These are phyloP conservation scores for Numida meleagris DNA, from an alignment of 2,113 vertebrate genomes.

Conservation along the genomic window DNA sequence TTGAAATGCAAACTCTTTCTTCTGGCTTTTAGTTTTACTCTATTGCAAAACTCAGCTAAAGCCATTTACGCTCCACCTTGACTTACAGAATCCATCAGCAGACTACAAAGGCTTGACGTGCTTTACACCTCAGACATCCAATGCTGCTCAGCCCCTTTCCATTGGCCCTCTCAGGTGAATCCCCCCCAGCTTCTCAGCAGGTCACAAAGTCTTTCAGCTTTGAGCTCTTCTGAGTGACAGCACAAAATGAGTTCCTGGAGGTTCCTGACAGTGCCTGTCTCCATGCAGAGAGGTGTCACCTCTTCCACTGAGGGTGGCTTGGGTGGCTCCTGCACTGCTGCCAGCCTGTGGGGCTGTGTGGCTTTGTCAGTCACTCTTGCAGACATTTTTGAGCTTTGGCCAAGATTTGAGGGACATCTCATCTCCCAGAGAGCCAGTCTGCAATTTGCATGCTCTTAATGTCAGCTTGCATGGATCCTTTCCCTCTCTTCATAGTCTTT, in stretches of 20 bases:
- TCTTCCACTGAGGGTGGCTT: background rate
- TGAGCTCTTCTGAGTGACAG: background rate
- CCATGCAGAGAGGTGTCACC: background rate
- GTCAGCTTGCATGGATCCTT: background rate
- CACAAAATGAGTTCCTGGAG: background rate
- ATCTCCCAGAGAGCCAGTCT: background rate
- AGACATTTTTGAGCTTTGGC: background rate
- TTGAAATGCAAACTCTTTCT: background rate
- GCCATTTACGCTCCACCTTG: background rate
- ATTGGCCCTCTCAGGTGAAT: background rate
- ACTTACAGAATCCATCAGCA: background rate
- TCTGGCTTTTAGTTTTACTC: background rate
- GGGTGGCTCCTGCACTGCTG: background rate
- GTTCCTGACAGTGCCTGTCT: background rate
- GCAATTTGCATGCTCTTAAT: background rate
- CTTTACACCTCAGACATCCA: background rate
- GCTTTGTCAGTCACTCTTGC: background rate
- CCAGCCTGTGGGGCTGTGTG: background rate
- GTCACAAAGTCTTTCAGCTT: background rate
- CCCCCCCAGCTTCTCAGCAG: background rate
- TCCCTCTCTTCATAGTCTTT: background rate
- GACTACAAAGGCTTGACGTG: background rate
- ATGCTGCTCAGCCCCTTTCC: background rate
- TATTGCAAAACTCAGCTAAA: constrained; percentile 2
- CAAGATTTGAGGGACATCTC: background rate